These are phyloP conservation scores for Sebastes itinus DNA, from an alignment of 2,797 vertebrate species.

Conservation along the genomic window DNA sequence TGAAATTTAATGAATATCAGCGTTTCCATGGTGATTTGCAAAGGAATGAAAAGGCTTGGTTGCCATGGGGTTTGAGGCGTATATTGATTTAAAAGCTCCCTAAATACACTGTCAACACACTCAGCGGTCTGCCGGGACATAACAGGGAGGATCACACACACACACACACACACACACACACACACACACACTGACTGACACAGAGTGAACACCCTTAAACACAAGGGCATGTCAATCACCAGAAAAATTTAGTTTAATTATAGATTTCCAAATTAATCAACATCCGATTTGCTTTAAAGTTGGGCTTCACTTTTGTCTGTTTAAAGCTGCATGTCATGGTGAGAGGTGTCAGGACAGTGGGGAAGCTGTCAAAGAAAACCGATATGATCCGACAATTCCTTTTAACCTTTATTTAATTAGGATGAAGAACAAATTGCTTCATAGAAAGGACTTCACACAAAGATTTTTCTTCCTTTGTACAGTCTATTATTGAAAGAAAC, in stretches of 20 bases:
- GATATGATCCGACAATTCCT: not conserved
- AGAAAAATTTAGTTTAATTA: not conserved
- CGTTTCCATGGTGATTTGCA: conserved; percentile 68
- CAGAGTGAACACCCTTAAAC: conserved; percentile 1
- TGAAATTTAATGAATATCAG: conserved; percentile 60
- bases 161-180: not conserved
- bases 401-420: not conserved
- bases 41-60: conserved; percentile 58
- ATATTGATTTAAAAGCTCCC: conserved; percentile 74
- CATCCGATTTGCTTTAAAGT: conserved; percentile 10
- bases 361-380: not conserved
- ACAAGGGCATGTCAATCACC: conserved; percentile 17
- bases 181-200: not conserved
- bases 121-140: conserved; percentile 40
- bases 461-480: not conserved
- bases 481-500: not conserved
- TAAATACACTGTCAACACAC: conserved; percentile 73
- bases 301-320: not conserved
- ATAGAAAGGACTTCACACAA: not conserved
- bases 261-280: conserved; percentile 18
- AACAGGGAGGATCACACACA: conserved; percentile 4
- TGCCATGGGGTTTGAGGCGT: conserved; percentile 65
- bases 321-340: not conserved
- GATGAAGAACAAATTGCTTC: not conserved
- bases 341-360: not conserved